Base-by-base conservation (phyloP, 2,888 invertebrate species). In the Spodoptera littoralis region DNA sequence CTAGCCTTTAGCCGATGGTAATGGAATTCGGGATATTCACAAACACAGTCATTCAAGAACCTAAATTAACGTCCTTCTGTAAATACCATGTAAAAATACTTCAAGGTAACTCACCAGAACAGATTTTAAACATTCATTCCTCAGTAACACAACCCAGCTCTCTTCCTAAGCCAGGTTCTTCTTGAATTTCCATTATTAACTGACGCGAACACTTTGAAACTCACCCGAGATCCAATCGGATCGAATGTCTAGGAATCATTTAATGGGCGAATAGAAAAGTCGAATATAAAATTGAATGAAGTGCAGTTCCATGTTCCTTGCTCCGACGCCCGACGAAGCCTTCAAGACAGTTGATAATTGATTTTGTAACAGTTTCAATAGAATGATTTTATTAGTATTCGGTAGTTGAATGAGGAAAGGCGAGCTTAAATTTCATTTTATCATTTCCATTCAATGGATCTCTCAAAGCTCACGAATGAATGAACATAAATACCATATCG, bases 201-300 rank as follows among this genome's bases (percentile, higher is more conserved):
- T 0, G 46, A 48, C 42, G 30, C 11, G 41, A 58, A 46, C 50
- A 58, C 49, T 54, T 56, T 69, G 54, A 55, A 70, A 62, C 58
- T 56, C 41, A 48, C 55, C 57, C 47, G 24, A 56, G 70, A 65
- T 65, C 57, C 73, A 73, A 65, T 61, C 60, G 46, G 53, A 53
- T 76, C 73, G 63, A 63, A 64, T 61, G 64, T 77, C 80, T 68
- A 66, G 56, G 70, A 80, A 84, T 76, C 73, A 79, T 80, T 83
- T 74, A 84, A 77, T 68, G 74, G 73, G 27, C 56, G 61, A 74
- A 71, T 73, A 61, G 69, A 67, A 77, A 77, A 74, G 76, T 79
- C 78, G 82, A 81, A 85, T 86, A 84, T 82, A 83, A 83, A 81
- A 87, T 80, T 75, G 82, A 85, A 84, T 83, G 84, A 83, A 87